These are phyloP conservation scores for Beris chalybata DNA, from an alignment of 2,888 invertebrate genomes.

Conservation along the genomic window DNA sequence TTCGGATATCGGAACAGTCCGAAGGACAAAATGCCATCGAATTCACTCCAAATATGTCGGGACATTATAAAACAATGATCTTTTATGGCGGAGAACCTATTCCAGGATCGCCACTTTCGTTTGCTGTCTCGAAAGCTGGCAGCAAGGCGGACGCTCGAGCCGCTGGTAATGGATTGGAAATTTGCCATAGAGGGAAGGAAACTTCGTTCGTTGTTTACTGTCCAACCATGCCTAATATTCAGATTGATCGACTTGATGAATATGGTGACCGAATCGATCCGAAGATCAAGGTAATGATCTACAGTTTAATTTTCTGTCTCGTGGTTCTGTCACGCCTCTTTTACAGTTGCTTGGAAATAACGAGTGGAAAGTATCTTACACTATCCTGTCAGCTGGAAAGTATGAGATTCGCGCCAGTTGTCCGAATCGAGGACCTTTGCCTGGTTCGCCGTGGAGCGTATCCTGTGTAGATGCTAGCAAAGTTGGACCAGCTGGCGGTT, in stretches of 20 bases:
- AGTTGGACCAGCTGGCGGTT: slow-evolving; percentile 72
- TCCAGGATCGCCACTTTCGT: slow-evolving; percentile 60
- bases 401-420: slow-evolving; percentile 86
- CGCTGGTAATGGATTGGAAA: slow-evolving; percentile 68
- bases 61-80: slow-evolving; percentile 64
- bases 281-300: slow-evolving; percentile 49
- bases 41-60: slow-evolving; percentile 82
- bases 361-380: slow-evolving; percentile 87
- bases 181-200: slow-evolving; percentile 71
- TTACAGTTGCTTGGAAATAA: slow-evolving; percentile 63
- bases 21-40: slow-evolving; percentile 74
- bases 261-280: slow-evolving; percentile 56
- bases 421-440: slow-evolving; percentile 61
- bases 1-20: slow-evolving; percentile 72
- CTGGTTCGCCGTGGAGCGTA: slow-evolving; percentile 83
- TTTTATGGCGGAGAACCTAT: slow-evolving; percentile 69
- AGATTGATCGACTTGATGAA: slow-evolving; percentile 59
- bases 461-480: slow-evolving; percentile 54
- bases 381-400: slow-evolving; percentile 87
- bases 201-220: slow-evolving; percentile 68
- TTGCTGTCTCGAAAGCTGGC: slow-evolving; percentile 64
- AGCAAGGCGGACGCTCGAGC: slow-evolving; percentile 61
- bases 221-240: slow-evolving; percentile 63
- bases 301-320: not conserved
- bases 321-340: not conserved